Evolutionary conservation across 1,140 invertebrate genomes (phyloP), one percentile per base, ranked within the genome.

Genomic region (Aphelinus atriplicis): DNA sequence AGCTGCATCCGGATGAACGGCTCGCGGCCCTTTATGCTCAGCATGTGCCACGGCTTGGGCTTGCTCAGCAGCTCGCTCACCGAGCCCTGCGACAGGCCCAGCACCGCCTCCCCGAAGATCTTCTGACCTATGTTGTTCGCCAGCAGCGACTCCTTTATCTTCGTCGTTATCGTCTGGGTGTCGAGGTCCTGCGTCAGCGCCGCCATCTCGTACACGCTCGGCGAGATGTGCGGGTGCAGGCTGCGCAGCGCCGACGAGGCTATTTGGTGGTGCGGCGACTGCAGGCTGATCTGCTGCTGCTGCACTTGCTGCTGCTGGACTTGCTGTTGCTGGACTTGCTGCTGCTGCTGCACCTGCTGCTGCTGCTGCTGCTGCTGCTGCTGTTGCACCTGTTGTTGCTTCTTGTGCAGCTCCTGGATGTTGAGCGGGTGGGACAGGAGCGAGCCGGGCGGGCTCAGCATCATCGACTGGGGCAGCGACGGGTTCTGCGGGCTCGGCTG

Each of bases 41-140:
- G 91, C 97, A 99, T 98, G 83, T 98, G 96, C 98, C 98, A 99
- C 0, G 97, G 97, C 84, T 99, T 99, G 1, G 98, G 98, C 87
- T 99, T 99, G 62, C 97, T 98, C 1, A 99, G 89, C 10, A 99
- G 88, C 87, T 99, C 98, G 83, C 96, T 98, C 1, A 99, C 97
- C 1, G 97, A 98, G 26, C 97, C 98, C 87, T 99, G 97, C 2
- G 96, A 98, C 9, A 99, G 89, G 0, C 97, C 97, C 0, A 99
- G 88, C 46, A 99, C 97, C 1, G 96, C 96, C 89, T 99, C 97
- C 26, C 97, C 97, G 83, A 99, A 99, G 70, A 99, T 95, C 90
- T 99, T 99, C 88, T 99, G 98, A 1, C 97, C 97, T 80, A 99
- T 97, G 82, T 99, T 99, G 82, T 99, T 98, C 7, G 97, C 97